Evolutionary conservation across 2,797 vertebrate species (phyloP).

Genomic region (Ficedula albicollis): DNA sequence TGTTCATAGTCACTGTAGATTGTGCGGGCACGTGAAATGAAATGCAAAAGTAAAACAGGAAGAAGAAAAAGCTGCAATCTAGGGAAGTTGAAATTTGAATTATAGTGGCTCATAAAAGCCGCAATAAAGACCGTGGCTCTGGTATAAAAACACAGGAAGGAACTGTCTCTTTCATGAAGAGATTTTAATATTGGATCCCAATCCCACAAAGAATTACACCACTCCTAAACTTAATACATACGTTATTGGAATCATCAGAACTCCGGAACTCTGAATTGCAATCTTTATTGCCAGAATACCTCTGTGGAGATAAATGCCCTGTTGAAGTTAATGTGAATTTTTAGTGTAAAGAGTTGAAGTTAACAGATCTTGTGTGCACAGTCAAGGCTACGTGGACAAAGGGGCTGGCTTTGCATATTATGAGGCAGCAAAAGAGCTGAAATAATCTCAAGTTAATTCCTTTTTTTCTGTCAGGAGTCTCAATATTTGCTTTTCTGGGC

Average conservation of each 20-base stretch:
- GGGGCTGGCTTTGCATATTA: background rate
- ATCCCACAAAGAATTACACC: conserved; percentile 25
- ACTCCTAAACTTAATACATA: background rate
- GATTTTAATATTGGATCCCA: conserved; percentile 13
- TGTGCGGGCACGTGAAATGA: background rate
- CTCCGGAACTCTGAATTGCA: background rate
- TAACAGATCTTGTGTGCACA: background rate
- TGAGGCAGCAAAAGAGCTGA: background rate
- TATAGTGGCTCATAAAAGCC: conserved; percentile 38
- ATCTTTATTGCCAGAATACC: background rate
- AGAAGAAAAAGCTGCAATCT: background rate
- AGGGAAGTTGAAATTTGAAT: conserved; percentile 13
- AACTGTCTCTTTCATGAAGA: conserved; percentile 11
- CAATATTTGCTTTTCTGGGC: background rate
- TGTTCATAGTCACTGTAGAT: background rate
- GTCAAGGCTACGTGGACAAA: background rate
- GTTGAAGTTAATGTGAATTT: background rate
- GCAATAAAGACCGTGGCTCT: background rate
- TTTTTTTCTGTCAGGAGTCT: background rate
- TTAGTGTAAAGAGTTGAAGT: background rate
- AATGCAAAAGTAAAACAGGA: conserved; percentile 17
- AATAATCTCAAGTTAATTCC: background rate
- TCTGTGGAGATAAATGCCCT: background rate
- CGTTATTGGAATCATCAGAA: background rate
- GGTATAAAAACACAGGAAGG: conserved; percentile 38